Conservation (phyloP, 2,797 vertebrate species). For the Sciurus vulgaris region DNA sequence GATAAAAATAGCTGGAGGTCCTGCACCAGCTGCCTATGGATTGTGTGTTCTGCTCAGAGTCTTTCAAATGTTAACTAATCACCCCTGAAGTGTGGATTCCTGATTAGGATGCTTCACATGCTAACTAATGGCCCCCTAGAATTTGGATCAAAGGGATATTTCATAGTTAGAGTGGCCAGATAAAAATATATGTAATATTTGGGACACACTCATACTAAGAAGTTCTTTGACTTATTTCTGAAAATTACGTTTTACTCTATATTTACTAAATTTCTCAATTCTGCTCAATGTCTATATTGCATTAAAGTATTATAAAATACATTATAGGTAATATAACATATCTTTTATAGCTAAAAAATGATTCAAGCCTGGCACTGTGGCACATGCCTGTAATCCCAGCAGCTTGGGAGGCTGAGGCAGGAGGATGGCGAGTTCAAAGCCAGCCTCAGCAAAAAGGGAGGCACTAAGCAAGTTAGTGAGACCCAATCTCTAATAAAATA, state of each 20-base stretch:
- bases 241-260: slow-evolving; percentile 8
- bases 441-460: too few species aligned
- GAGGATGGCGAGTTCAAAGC: too few species aligned
- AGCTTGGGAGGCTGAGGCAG: too few species aligned
- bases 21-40: neutral
- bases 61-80: slow-evolving; percentile 30
- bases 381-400: too few species aligned
- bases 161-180: neutral
- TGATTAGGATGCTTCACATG: neutral
- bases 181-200: neutral
- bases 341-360: neutral
- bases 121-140: neutral
- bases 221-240: slow-evolving; percentile 8
- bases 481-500: too few species aligned
- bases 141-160: slow-evolving; percentile 43
- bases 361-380: neutral
- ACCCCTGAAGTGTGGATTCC: neutral
- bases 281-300: neutral
- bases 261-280: slow-evolving; percentile 34
- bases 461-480: too few species aligned
- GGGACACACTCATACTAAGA: neutral
- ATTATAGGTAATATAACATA: neutral
- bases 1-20: slow-evolving; percentile 51
- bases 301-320: slow-evolving; percentile 30
- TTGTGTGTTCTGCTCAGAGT: neutral